phyloP scores from a whole-genome alignment of 2,113 vertebrate species.

The Nibea albiflora region DNA sequence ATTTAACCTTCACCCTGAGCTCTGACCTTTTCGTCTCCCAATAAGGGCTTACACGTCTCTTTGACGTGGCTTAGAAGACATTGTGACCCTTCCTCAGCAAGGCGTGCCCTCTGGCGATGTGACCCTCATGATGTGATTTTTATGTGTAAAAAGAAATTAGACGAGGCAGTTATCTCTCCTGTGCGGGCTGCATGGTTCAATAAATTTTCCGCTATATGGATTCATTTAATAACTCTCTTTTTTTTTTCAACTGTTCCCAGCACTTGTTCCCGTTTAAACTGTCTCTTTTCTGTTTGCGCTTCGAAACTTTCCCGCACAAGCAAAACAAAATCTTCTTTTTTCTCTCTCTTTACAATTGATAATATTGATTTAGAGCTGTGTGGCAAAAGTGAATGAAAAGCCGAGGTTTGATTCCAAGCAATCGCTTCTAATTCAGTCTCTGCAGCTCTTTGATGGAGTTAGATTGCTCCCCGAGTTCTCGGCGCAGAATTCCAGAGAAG shows the following conservation, averaged over 20 bases:
- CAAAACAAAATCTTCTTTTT: neutral
- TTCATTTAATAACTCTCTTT: neutral
- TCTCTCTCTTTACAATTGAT: neutral
- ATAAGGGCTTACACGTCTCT: constrained; percentile 31
- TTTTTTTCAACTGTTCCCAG: too few species aligned
- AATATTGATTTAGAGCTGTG: constrained; percentile 32
- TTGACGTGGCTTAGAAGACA: constrained; percentile 39
- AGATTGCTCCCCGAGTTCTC: constrained; percentile 35
- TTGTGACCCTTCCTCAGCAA: neutral
- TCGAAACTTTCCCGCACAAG: neutral
- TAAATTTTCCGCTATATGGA: neutral
- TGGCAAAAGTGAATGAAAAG: constrained; percentile 22
- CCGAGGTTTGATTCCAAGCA: constrained; percentile 35
- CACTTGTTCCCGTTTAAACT: neutral
- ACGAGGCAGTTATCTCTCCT: constrained; percentile 10
- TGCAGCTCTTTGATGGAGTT: constrained; percentile 52
- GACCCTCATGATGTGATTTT: constrained; percentile 38
- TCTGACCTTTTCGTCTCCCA: constrained; percentile 55
- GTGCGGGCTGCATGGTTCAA: neutral
- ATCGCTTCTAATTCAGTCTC: constrained; percentile 48
- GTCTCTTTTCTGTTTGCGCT: neutral
- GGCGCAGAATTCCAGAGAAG: constrained; percentile 28
- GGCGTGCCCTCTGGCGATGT: constrained; percentile 1
- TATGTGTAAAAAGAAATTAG: constrained; percentile 24
- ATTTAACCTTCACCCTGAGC: constrained; percentile 62